Evolutionary conservation across 2,888 invertebrate genomes (phyloP), one percentile per base, ranked within the genome.

Genomic region (Pheosia gnoma): DNA sequence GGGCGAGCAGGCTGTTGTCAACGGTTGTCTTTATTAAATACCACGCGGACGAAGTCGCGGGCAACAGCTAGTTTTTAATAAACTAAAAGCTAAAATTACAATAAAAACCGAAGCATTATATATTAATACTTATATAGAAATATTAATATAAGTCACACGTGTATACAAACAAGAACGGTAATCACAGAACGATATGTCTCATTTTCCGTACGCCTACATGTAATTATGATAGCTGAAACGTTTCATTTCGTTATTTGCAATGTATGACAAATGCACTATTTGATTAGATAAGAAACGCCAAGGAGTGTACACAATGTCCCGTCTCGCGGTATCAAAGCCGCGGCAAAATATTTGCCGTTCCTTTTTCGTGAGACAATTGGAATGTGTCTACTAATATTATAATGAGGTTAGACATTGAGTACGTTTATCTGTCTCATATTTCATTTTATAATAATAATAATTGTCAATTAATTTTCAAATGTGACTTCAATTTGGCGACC

Each of bases 201-300:
- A 37, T 37, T 37, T 53, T 38, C 53, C 36, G 53, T 52, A 52
- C 10, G 37, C 37, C 38, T 58, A 43, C 53, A 41, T 60, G 62
- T 62, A 62, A 61, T 60, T 58, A 65, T 52, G 61, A 61, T 66
- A 72, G 65, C 59, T 61, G 61, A 65, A 66, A 57, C 52, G 66
- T 58, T 68, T 62, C 69, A 64, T 74, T 72, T 62, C 53, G 52
- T 67, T 78, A 80, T 83, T 80, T 78, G 72, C 74, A 66, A 66
- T 75, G 70, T 74, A 73, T 77, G 82, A 83, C 80, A 81, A 81
- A 82, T 81, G 80, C 79, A 81, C 65, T 79, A 80, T 80, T 76
- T 78, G 83, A 84, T 84, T 69, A 84, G 84, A 85, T 83, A 84
- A 74, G 58, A 55, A 59, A 57, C 60, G 70, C 59, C 63, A 49